phyloP scores from a whole-genome alignment of 2,797 vertebrate species.

The Lateolabrax maculatus region DNA sequence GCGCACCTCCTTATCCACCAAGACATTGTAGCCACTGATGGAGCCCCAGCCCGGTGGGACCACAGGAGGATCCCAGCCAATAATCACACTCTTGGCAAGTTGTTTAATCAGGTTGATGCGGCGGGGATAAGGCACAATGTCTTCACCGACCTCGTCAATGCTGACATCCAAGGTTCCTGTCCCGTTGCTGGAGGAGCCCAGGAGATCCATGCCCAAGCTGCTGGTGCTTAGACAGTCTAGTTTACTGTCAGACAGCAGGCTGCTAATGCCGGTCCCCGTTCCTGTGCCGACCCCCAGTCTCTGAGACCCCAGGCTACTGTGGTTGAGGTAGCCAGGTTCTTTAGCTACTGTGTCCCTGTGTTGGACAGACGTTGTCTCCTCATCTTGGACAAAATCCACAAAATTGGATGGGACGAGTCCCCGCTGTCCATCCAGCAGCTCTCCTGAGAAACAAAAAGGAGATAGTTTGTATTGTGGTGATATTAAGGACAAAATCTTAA shows the following conservation, averaged over 20 bases:
- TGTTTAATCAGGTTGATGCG: constrained; percentile 99
- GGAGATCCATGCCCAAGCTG: constrained; percentile 82
- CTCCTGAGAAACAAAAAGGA: constrained; percentile 84
- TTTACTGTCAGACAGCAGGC: constrained; percentile 82
- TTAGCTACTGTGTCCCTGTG: constrained; percentile 85
- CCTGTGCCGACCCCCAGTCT: constrained; percentile 76
- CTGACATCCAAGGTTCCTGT: constrained; percentile 91
- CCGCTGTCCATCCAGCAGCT: constrained; percentile 95
- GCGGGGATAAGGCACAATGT: constrained; percentile 98
- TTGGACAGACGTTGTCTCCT: constrained; percentile 84
- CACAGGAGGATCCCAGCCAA: constrained; percentile 97
- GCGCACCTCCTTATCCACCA: constrained; percentile 94
- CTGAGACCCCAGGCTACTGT: constrained; percentile 83
- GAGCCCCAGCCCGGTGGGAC: constrained; percentile 94
- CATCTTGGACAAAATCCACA: constrained; percentile 95
- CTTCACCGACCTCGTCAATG: constrained; percentile 96
- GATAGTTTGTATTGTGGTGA: constrained; percentile 8
- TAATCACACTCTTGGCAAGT: constrained; percentile 98
- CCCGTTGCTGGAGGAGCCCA: constrained; percentile 87
- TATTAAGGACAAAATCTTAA: not conserved
- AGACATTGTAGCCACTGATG: constrained; percentile 94
- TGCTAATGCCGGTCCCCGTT: constrained; percentile 73
- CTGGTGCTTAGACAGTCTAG: constrained; percentile 79
- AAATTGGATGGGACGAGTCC: constrained; percentile 99
- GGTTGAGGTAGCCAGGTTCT: constrained; percentile 92